Base-by-base conservation (phyloP, 1,140 invertebrate genomes). In the Vollenhovia emeryi region DNA sequence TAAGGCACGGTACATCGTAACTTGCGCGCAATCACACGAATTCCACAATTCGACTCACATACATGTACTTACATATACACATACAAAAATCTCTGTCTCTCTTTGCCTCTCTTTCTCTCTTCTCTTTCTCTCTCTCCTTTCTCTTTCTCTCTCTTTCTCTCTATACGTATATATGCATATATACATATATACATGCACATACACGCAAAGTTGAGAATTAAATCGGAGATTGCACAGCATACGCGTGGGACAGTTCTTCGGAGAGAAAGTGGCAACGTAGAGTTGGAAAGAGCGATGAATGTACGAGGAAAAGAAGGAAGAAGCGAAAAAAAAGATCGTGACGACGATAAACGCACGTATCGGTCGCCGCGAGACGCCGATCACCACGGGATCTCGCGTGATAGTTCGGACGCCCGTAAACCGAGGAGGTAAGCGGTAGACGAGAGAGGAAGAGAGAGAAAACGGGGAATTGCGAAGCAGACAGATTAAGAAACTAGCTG, bases 401-500 rank as follows among this genome's bases (percentile, higher is more conserved):
- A n/a, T n/a, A 50, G 9, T 2, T 24, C 48, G 40, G 43, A 18
- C 13, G 43, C n/a, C 55, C 55, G 30, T n/a, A 40, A 64, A 75
- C 27, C 18, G 62, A 43, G 30, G 36, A 60, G 36, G 40, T 18
- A 60, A 78, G 2, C 2, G 33, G 60, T 15, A 80, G 8, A 59
- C 27, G 59, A 45, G 36, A 13, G 45, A 48, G 52, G 73, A 3
- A 79, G 68, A 27, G 60, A 59, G 24, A 15, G 18, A 27, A n/a
- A 59, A n/a, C 18, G 60, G 13, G 40, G 18, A 18, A 71, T 52
- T 48, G 59, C 59, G 78, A 87, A 87, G 76, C 75, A 66, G 79
- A 87, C 74, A 73, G 57, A 86, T 40, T 59, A 80, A 85, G 89
- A 90, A 91, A 93, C 84, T 94, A 94, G 93, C 91, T 93, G 90